Base-by-base conservation (phyloP, 2,113 vertebrate genomes). In the Tringa solitaria region DNA sequence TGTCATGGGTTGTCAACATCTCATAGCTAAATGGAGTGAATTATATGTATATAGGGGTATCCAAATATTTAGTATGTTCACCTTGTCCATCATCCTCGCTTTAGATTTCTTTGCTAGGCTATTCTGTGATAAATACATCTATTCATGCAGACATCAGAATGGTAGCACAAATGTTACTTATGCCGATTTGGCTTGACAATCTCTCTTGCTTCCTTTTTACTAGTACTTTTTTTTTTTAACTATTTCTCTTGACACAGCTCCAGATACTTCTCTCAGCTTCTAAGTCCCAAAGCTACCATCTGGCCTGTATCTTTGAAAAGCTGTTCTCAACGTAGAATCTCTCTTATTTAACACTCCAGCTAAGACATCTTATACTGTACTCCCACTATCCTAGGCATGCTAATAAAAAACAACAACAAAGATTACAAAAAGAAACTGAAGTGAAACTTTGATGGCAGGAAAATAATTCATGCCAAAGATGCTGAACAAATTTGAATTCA, bases 341-440 rank as follows among this genome's bases (percentile, higher is more conserved):
- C 79, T 79, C 59, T 84, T 86, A 93, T 85, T 53, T 92, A 78
- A 95, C 79, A 77, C 50, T 90, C 63, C 30, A 94, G 37, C 54
- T 93, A 91, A 80, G 82, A 73, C 15, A 90, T 84, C 43, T 64
- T 91, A 89, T 76, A 91, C 77, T 91, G 50, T 74, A 76, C 67
- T 92, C 87, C 90, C 72, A 87, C 77, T 68, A 84, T 89, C 69
- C 12, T 88, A 90, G 51, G 50, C 82, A 74, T 70, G 56, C 21
- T 96, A 91, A 90, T 95, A 95, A 92, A 95, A 96, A 96, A 14
- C 39, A 85, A 59, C 57, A 95, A 93, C 73, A 95, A 97, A 90
- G 90, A 96, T 61, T 90, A 69, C 37, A 50, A 77, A 90, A 91
- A 57, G 41, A 91, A 91, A 74, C 23, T 35, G 32, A 85, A 95